Evolutionary conservation across 2,113 vertebrate genomes (phyloP).

Genomic region (Nibea albiflora): DNA sequence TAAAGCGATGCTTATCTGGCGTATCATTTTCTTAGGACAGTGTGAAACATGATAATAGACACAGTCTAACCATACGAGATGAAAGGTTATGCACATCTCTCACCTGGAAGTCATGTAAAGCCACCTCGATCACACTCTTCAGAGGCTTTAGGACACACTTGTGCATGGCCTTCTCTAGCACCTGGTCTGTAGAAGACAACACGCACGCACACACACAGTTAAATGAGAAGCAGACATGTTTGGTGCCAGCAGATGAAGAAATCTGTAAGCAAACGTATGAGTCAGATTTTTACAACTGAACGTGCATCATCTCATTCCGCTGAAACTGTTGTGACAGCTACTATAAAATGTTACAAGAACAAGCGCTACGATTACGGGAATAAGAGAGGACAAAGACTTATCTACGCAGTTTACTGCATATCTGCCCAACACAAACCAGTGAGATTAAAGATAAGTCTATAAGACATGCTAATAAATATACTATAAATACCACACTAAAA

Average conservation of each 20-base stretch:
- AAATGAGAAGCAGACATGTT: not conserved
- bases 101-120: conserved; percentile 90
- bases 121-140: conserved; percentile 88
- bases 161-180: conserved; percentile 97
- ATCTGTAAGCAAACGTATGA: not conserved
- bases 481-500: no score
- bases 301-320: not conserved
- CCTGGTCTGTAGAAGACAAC: conserved; percentile 85
- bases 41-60: not conserved
- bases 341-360: not conserved
- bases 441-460: no score
- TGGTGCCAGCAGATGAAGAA: not conserved
- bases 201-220: conserved; percentile 15
- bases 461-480: no score
- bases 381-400: not conserved
- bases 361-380: not conserved
- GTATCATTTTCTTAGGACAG: not conserved
- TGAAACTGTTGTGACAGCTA: not conserved
- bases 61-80: not conserved
- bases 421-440: no score
- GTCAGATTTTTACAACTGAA: not conserved
- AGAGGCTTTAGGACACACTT: conserved; percentile 96
- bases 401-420: not conserved
- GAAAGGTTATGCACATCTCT: conserved; percentile 4
- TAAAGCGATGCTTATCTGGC: not conserved